A percentile compares a stretch with the other conserved stretches of the same genome.
These are phyloP conservation scores for Phacellophora camtschatica DNA, from an alignment of 30 jellyfish, hydroid and myxozoan species.

Conservation along the genomic window DNA sequence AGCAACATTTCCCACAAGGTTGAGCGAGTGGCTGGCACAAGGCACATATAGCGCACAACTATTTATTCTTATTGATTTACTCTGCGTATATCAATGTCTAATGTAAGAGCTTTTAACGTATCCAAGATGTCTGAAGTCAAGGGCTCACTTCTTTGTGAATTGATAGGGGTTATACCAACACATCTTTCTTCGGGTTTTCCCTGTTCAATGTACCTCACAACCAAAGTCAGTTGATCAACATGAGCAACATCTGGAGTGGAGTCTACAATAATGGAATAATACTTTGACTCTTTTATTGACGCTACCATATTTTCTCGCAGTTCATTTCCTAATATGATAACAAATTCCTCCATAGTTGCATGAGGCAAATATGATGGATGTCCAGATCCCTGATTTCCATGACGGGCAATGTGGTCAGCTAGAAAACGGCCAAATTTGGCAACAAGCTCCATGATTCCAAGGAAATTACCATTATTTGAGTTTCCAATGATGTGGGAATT, in stretches of 20 bases:
- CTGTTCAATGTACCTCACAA: conserved; percentile 21
- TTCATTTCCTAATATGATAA: conserved; percentile 2
- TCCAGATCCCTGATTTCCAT: conserved; percentile 25
- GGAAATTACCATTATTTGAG: conserved; percentile 41
- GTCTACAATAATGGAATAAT: conserved; percentile 54
- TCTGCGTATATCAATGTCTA: conserved; percentile 30
- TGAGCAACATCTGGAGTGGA: conserved; percentile 67
- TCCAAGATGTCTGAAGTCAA: conserved; percentile 26
- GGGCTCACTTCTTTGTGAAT: conserved; percentile 32
- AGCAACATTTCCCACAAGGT: conserved; percentile 40
- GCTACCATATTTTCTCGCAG: neutral
- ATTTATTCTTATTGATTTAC: conserved; percentile 40
- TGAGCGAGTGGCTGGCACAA: conserved; percentile 37
- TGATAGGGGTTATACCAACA: conserved; percentile 3
- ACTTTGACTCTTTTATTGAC: conserved; percentile 24
- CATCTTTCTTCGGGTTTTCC: conserved; percentile 55
- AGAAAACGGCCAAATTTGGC: conserved; percentile 20
- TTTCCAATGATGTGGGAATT: conserved; percentile 10
- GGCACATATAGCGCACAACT: conserved; percentile 44
- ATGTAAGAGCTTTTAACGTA: conserved; percentile 5
- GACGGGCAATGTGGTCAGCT: conserved; percentile 15
- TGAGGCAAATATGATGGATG: conserved; percentile 51
- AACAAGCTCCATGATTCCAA: conserved; percentile 41
- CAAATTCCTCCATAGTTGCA: conserved; percentile 29
- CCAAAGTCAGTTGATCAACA: conserved; percentile 45